phyloP scores from a whole-genome alignment of 2,113 vertebrate species.

The Merops nubicus region DNA sequence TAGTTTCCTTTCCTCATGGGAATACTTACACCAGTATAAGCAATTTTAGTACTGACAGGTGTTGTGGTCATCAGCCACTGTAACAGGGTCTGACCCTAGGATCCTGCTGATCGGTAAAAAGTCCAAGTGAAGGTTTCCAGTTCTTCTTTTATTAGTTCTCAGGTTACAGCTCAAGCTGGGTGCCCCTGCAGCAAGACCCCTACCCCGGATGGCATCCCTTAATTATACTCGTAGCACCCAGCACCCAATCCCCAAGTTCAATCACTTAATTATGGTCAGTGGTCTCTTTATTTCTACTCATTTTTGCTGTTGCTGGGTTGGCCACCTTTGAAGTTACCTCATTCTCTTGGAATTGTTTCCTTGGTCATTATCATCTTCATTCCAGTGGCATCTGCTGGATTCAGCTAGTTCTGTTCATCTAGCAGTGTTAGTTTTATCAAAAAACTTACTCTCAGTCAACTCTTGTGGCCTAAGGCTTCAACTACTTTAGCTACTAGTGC shows the following conservation, averaged over 20 bases:
- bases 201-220: neutral
- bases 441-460: neutral
- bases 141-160: neutral
- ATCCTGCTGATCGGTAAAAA: neutral
- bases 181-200: neutral
- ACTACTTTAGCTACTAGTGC: neutral
- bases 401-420: neutral
- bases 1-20: neutral
- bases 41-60: neutral
- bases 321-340: neutral
- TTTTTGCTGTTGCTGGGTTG: neutral
- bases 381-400: fast-evolving
- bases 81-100: neutral
- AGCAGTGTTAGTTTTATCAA: neutral
- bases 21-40: neutral
- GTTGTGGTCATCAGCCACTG: fast-evolving
- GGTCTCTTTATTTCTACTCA: neutral
- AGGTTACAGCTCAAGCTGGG: neutral
- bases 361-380: neutral
- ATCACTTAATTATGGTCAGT: neutral
- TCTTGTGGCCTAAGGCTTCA: neutral
- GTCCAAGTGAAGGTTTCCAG: neutral
- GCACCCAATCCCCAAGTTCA: neutral
- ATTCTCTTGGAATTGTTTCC: neutral
- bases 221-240: fast-evolving